phyloP scores from a whole-genome alignment of 1,140 invertebrate species.

The Streblospio benedicti region DNA sequence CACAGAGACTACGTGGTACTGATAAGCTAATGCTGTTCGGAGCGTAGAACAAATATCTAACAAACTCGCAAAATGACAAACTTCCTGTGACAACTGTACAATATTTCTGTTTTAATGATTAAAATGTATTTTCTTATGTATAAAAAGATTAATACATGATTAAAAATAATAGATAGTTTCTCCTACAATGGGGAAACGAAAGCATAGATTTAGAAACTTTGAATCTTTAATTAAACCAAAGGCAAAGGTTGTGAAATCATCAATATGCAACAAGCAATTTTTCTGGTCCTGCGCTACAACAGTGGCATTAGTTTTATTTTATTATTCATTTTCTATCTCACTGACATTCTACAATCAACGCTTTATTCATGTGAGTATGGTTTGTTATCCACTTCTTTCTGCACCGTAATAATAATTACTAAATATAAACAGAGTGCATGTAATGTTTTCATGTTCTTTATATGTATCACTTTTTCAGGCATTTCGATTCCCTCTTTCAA shows the following conservation, averaged over 20 bases:
- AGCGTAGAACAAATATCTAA: too few relatives aligned
- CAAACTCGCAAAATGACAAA: too few relatives aligned
- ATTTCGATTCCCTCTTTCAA: constrained; percentile 70
- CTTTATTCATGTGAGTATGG: constrained; percentile 65
- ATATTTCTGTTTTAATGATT: too few relatives aligned
- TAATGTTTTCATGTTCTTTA: background rate
- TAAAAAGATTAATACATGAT: background rate
- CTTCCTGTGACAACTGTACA: too few relatives aligned
- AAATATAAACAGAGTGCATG: too few relatives aligned
- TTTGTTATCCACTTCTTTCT: constrained; percentile 19
- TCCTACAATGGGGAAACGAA: background rate
- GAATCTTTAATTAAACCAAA: background rate
- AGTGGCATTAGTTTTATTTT: constrained; percentile 55
- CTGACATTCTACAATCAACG: constrained; percentile 93
- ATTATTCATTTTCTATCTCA: constrained; percentile 80
- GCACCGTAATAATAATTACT: too few relatives aligned
- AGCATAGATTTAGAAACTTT: background rate
- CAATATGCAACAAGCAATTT: background rate
- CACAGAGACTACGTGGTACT: too few relatives aligned
- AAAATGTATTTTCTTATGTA: too few relatives aligned
- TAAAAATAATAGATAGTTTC: background rate
- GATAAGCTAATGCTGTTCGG: too few relatives aligned
- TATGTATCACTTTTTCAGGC: constrained; percentile 53
- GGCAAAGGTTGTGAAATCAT: background rate
- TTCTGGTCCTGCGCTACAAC: constrained; percentile 13